These are phyloP conservation scores for Microctonus brassicae DNA, from an alignment of 2,888 invertebrate species.

Conservation along the genomic window DNA sequence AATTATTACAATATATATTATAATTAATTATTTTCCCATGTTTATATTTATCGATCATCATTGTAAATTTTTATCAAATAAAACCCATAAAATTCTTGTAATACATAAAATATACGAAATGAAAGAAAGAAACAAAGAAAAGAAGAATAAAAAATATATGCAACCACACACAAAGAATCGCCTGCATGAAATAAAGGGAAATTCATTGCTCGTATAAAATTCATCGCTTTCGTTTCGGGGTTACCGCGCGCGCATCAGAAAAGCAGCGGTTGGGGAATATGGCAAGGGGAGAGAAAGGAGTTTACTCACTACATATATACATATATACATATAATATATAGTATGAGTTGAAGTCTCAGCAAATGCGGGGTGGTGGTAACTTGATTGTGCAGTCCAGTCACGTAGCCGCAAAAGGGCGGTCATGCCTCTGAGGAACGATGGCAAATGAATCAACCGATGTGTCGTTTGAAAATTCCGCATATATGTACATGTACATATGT, in stretches of 20 bases:
- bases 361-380: constrained; percentile 12
- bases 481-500: constrained; percentile 9
- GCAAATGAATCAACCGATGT: constrained; percentile 52
- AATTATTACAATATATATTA: too few relatives aligned
- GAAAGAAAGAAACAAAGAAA: background rate
- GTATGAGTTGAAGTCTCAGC: constrained; percentile 32
- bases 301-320: too few relatives aligned
- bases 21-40: too few relatives aligned
- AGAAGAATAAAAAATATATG: background rate
- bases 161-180: constrained; percentile 12
- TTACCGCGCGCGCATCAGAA: constrained; percentile 9
- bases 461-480: constrained; percentile 44
- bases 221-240: constrained; percentile 24
- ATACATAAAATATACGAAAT: background rate
- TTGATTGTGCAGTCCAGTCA: constrained; percentile 45
- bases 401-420: constrained; percentile 42
- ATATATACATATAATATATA: constrained; percentile 38
- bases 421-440: constrained; percentile 33
- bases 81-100: background rate
- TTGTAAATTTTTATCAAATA: background rate
- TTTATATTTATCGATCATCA: background rate
- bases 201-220: constrained; percentile 32
- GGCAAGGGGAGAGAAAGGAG: constrained; percentile 6
- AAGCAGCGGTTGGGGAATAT: background rate
- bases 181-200: constrained; percentile 7